Evolutionary conservation across 1,140 invertebrate genomes (phyloP).

Genomic region (Sycophila sp.): DNA sequence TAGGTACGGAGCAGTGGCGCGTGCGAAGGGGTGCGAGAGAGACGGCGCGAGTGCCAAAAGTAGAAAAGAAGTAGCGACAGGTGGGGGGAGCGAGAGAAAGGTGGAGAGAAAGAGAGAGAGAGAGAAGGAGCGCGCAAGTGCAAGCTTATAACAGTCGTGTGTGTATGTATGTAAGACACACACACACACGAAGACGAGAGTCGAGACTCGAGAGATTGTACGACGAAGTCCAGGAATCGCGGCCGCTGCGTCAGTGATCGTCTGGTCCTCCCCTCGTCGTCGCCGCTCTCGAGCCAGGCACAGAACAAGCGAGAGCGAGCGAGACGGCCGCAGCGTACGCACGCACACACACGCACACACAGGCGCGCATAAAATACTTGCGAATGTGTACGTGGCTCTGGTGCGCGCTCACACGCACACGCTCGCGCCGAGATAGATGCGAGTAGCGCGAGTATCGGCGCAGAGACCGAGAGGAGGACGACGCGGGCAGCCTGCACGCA

Average conservation of each 20-base stretch:
- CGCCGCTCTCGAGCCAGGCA: not conserved
- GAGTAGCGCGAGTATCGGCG: too few relatives aligned
- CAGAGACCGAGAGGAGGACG: not conserved
- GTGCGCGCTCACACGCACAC: too few relatives aligned
- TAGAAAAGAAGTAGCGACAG: not conserved
- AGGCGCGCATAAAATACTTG: not conserved
- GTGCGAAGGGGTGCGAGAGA: too few relatives aligned
- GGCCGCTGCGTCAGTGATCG: constrained; percentile 7
- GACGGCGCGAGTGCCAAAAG: not conserved
- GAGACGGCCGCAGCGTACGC: not conserved
- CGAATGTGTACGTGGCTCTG: too few relatives aligned
- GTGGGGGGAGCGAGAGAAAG: not conserved
- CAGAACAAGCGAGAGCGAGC: not conserved
- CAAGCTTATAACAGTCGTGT: too few relatives aligned
- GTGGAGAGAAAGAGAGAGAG: not conserved
- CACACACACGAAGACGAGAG: too few relatives aligned
- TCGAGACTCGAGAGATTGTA: not conserved
- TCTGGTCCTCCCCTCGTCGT: not conserved
- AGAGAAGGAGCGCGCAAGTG: not conserved
- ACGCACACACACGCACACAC: not conserved
- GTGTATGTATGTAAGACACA: too few relatives aligned
- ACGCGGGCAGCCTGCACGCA: too few relatives aligned
- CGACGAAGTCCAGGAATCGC: not conserved
- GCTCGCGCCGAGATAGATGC: too few relatives aligned
- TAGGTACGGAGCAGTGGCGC: too few relatives aligned